A percentile compares a stretch with the other conserved stretches of the same genome.
Conservation (phyloP, 2,888 invertebrate genomes). For the Acrocyrtus sp. region DNA sequence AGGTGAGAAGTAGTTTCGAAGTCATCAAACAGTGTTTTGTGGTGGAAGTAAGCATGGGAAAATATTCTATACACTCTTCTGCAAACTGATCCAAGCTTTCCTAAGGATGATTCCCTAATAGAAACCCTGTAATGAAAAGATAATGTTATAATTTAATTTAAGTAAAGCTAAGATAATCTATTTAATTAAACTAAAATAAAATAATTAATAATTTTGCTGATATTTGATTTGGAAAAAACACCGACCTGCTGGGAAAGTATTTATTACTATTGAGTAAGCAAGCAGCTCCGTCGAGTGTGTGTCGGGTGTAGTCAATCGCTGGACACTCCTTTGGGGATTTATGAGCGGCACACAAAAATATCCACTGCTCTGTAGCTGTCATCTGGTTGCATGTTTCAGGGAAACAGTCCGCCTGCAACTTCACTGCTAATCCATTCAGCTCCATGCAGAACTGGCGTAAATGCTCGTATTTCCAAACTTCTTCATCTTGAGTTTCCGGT, state of each 20-base stretch:
- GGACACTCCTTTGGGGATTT: conserved; percentile 99
- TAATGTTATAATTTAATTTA: no score
- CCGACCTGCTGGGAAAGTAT: conserved; percentile 98
- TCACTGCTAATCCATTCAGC: conserved; percentile 96
- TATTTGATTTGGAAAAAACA: conserved; percentile 39
- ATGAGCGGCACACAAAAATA: conserved; percentile 99
- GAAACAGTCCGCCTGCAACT: conserved; percentile 94
- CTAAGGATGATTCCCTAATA: conserved; percentile 98
- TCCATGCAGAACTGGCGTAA: conserved; percentile 99
- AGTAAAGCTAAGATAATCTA: no score
- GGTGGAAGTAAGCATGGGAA: conserved; percentile 99
- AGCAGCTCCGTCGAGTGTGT: conserved; percentile 98
- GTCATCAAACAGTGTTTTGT: conserved; percentile 94
- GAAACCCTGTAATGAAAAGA: conserved; percentile 93
- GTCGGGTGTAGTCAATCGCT: conserved; percentile 98
- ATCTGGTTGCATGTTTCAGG: conserved; percentile 98
- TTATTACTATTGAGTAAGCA: conserved; percentile 99
- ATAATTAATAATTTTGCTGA: conserved; percentile 48
- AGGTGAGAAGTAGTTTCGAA: conserved; percentile 91
- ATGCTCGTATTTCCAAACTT: conserved; percentile 99
- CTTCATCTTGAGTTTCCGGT: conserved; percentile 97
- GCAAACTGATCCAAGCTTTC: conserved; percentile 98
- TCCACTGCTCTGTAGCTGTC: conserved; percentile 99
- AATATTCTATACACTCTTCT: conserved; percentile 98
- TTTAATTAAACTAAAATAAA: no score